Percentiles rank a stretch among this genome's conserved stretches.
Evolutionary conservation across 2,113 vertebrate species (phyloP).

Genomic region (Cyphomyrus plagiostoma): DNA sequence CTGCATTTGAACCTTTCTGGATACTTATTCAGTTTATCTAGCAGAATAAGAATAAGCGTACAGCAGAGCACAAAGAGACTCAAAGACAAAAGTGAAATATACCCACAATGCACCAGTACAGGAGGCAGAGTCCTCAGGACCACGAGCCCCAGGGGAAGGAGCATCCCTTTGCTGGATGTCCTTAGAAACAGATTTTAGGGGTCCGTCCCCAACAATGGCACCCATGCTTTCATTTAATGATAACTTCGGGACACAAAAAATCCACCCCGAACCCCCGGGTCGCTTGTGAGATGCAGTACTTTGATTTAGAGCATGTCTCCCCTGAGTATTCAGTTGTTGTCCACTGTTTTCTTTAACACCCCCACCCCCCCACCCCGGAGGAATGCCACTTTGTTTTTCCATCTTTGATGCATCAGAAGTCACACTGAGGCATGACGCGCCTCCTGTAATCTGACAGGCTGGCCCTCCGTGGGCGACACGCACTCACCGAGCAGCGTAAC

Average conservation of each 20-base stretch:
- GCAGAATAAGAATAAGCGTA: neutral
- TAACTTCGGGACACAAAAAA: neutral
- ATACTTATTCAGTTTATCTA: neutral
- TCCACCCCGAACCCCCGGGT: neutral
- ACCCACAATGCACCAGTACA: neutral
- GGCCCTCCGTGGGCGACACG: neutral
- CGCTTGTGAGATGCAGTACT: constrained; percentile 2
- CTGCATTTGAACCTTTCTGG: neutral
- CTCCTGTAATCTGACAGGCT: neutral
- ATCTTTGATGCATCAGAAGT: neutral
- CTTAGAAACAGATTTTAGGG: neutral
- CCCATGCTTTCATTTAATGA: neutral
- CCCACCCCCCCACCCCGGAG: neutral
- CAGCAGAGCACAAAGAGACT: neutral
- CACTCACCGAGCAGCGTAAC: neutral
- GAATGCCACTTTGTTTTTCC: constrained; percentile 2
- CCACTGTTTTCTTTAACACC: neutral
- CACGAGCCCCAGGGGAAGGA: neutral
- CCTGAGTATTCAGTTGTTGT: neutral
- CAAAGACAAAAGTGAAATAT: neutral
- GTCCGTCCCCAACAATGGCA: neutral
- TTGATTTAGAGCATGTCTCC: constrained; percentile 10
- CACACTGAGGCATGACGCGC: neutral
- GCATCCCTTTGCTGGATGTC: neutral
- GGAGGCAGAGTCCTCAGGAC: neutral